Evolutionary conservation across 1,140 invertebrate species (phyloP).

Genomic region (Rhagoletis pomonella): DNA sequence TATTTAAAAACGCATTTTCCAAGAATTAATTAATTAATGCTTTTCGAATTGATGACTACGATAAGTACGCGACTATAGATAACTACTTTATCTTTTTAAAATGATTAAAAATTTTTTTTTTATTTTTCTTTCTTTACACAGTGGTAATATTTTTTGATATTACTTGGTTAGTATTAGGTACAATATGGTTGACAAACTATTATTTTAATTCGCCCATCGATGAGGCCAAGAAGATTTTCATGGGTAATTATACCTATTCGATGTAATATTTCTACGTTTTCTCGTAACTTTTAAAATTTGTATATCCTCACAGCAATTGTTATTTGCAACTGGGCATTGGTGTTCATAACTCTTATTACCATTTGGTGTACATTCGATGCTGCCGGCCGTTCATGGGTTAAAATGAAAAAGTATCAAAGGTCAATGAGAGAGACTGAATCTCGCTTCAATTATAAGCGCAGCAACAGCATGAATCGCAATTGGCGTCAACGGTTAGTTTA

Average conservation of each 20-base stretch:
- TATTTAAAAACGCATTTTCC: too few species aligned
- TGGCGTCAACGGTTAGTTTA: constrained; percentile 87
- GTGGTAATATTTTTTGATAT: constrained; percentile 85
- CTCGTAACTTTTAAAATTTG: background rate
- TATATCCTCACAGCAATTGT: constrained; percentile 80
- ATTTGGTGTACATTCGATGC: constrained; percentile 93
- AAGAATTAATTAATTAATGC: too few species aligned
- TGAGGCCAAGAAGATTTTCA: constrained; percentile 83
- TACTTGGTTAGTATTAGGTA: constrained; percentile 84
- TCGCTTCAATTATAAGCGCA: constrained; percentile 85
- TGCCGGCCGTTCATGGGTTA: constrained; percentile 93
- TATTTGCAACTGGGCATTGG: constrained; percentile 86
- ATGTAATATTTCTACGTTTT: background rate
- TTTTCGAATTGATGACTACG: too few species aligned
- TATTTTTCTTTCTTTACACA: constrained; percentile 66
- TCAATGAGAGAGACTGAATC: constrained; percentile 86
- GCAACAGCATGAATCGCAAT: constrained; percentile 86
- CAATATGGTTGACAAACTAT: constrained; percentile 83
- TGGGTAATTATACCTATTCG: constrained; percentile 79
- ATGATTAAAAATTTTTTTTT: background rate
- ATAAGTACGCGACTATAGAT: too few species aligned
- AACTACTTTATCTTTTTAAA: background rate
- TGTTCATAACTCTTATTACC: constrained; percentile 84
- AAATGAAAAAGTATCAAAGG: constrained; percentile 93
- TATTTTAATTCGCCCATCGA: constrained; percentile 83